These are phyloP conservation scores for Pseudorhiza aurosa DNA, from an alignment of 30 jellyfish, hydroid and myxozoan species.

Conservation along the genomic window DNA sequence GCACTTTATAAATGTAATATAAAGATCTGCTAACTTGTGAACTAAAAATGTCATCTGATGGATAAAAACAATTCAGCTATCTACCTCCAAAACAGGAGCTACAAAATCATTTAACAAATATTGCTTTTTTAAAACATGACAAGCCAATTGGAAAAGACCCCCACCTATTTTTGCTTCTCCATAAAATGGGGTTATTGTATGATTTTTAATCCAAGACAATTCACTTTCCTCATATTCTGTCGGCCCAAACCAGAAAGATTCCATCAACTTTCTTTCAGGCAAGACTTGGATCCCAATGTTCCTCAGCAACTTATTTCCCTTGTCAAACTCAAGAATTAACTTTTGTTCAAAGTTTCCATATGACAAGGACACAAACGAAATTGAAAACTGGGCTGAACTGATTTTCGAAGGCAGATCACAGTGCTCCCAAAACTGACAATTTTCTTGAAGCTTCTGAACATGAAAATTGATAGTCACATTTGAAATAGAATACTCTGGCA, in stretches of 20 bases:
- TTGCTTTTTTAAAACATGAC: not conserved
- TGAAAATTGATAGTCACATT: not conserved
- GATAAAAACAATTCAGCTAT: no score
- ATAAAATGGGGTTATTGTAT: conserved; percentile 45
- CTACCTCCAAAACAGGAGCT: no score
- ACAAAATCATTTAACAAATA: no score
- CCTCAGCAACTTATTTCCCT: conserved; percentile 43
- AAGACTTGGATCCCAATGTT: conserved; percentile 68
- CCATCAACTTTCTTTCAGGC: conserved; percentile 42
- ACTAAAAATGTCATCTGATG: no score
- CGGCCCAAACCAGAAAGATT: conserved; percentile 52
- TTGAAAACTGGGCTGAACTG: not conserved
- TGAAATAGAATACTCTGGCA: conserved; percentile 47
- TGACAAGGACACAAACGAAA: conserved; percentile 31
- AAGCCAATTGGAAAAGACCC: not conserved
- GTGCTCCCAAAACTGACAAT: conserved; percentile 59
- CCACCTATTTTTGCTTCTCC: conserved; percentile 39
- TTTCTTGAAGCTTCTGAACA: not conserved
- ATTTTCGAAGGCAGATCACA: not conserved
- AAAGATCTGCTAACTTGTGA: not conserved
- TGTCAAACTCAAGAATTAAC: conserved; percentile 48
- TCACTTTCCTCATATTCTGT: conserved; percentile 47
- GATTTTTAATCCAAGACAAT: conserved; percentile 62
- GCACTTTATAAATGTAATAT: no score
- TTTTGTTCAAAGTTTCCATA: conserved; percentile 72